These are phyloP conservation scores for Synergus japonicus DNA, from an alignment of 2,888 invertebrate species.

Conservation along the genomic window DNA sequence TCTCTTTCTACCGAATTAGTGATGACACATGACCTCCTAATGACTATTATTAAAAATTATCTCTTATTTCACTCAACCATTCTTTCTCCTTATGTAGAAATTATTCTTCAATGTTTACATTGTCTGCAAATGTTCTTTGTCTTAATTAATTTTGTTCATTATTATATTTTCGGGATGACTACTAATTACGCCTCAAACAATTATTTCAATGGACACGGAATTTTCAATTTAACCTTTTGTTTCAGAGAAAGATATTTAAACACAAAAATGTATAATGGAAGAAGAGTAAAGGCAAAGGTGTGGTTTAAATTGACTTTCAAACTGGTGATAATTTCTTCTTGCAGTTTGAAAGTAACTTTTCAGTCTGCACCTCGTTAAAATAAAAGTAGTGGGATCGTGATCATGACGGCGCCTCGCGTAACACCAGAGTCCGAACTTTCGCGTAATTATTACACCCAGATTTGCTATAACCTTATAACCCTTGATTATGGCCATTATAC, in stretches of 20 bases:
- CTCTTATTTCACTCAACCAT: background rate
- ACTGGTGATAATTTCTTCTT: background rate
- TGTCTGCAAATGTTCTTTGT: background rate
- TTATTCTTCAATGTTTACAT: background rate
- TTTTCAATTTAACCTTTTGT: no score
- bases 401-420: slow-evolving; percentile 9
- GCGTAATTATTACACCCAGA: slow-evolving; percentile 74
- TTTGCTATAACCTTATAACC: slow-evolving; percentile 73
- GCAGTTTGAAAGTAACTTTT: background rate
- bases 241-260: no score
- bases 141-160: slow-evolving; percentile 2
- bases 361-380: slow-evolving; percentile 7
- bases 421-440: slow-evolving; percentile 50
- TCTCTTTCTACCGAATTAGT: background rate
- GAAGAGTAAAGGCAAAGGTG: background rate
- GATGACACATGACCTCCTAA: slow-evolving; percentile 1
- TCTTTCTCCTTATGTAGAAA: background rate
- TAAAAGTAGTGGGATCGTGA: background rate
- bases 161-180: background rate
- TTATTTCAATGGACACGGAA: background rate
- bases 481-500: slow-evolving; percentile 76
- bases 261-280: no score
- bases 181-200: background rate
- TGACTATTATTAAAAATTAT: slow-evolving; percentile 3
- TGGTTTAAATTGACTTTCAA: background rate